Base-by-base conservation (phyloP, 2,888 invertebrate species). In the Uropetala carovei region DNA sequence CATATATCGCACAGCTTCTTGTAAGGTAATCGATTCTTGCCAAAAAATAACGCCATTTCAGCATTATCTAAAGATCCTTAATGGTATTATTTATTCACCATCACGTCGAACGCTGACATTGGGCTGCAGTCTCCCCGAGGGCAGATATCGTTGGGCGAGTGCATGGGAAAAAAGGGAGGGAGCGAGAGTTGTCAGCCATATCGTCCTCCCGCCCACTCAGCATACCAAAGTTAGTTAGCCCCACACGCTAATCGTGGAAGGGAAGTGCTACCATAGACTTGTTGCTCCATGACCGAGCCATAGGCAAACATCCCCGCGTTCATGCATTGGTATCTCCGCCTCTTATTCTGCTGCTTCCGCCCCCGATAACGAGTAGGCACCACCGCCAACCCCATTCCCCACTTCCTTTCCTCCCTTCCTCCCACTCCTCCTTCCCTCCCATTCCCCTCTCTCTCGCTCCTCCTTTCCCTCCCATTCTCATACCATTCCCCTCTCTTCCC, bases 381-480 rank as follows among this genome's bases (percentile, higher is more conserved):
- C n/a, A n/a, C n/a, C 18, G 14, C 84, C 18, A 56, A 43, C 84
- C 85, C 85, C 85, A 22, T 27, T 22, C 75, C 27, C 27, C n/a
- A n/a, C n/a, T n/a, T n/a, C 18, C 75, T 75, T 75, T n/a, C 75
- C n/a, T 75, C n/a, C 75, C 84, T 85, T 18, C 85, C 57, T 85
- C 22, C 85, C 57, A 56, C 57, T 22, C 58, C 56, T 14, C 43
- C 56, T 14, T 16, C 83, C 64, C 64, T n/a, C n/a, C n/a, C n/a
- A n/a, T 11, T 64, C n/a, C n/a, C n/a, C 0, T 64, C 64, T 11
- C 5, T 7, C 64, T 64, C n/a, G 16, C 64, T 11, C n/a, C 13
- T 64, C 13, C 13, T 13, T 0, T 64, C 64, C 64, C 64, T 10
- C 64, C 13, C 18, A 7, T 7, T 64, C 64, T 16, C n/a, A n/a